phyloP scores from a whole-genome alignment of 2,113 vertebrate species.

The Phrynocephalus versicolor region DNA sequence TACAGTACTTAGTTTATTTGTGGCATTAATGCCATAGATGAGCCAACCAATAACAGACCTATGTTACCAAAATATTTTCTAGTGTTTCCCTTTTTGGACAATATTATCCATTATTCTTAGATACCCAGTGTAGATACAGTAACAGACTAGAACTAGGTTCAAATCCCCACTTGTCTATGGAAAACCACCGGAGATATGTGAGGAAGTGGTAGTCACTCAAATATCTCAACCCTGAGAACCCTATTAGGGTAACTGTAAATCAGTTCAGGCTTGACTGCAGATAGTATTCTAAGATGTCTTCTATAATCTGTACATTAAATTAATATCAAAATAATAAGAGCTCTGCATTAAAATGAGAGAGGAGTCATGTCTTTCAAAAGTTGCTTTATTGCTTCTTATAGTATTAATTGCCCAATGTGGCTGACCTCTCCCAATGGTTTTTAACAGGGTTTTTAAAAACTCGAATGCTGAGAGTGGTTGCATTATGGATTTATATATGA shows the following conservation, averaged over 20 bases:
- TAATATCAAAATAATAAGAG: too few species aligned
- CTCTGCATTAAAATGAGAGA: background rate
- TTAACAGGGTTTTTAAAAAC: background rate
- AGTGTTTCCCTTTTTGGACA: background rate
- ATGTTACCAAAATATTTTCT: background rate
- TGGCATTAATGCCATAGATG: background rate
- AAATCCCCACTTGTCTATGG: too few species aligned
- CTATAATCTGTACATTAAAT: too few species aligned
- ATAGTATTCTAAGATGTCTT: too few species aligned
- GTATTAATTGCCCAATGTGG: background rate
- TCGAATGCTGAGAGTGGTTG: slow-evolving; percentile 2
- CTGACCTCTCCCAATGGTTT: slow-evolving; percentile 7
- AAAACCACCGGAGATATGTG: too few species aligned
- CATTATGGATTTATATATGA: background rate
- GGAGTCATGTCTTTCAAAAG: slow-evolving; percentile 1
- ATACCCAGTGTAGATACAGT: background rate
- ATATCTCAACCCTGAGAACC: too few species aligned
- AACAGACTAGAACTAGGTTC: too few species aligned
- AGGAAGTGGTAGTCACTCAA: too few species aligned
- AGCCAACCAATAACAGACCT: background rate
- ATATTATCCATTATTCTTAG: background rate
- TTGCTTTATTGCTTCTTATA: background rate
- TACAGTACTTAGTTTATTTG: background rate
- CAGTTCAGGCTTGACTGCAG: too few species aligned
- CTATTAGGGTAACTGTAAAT: too few species aligned